phyloP scores from a whole-genome alignment of 1,140 invertebrate genomes.

The Cherax quadricarinatus region DNA sequence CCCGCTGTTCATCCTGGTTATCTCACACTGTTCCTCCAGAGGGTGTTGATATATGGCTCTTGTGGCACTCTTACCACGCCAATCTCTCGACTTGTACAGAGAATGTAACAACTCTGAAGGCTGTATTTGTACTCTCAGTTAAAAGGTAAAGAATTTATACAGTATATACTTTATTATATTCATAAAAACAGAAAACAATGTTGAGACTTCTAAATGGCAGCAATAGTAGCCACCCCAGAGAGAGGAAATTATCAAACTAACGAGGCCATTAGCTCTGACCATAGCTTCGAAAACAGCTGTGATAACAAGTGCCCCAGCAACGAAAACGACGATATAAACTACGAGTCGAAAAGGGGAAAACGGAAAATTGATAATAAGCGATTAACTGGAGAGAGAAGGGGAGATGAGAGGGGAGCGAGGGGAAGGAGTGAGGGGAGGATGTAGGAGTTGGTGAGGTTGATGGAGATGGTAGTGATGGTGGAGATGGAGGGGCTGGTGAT shows the following conservation, averaged over 20 bases:
- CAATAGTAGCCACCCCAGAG: too few relatives aligned
- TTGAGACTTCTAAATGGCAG: too few relatives aligned
- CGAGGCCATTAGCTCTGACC: not conserved
- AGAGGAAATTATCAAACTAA: not conserved
- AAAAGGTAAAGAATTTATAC: too few relatives aligned
- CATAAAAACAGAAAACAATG: too few relatives aligned
- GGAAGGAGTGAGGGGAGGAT: not conserved
- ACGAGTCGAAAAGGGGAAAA: not conserved
- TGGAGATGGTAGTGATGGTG: not conserved
- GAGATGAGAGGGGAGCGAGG: not conserved
- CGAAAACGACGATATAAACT: not conserved
- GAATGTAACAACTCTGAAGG: too few relatives aligned
- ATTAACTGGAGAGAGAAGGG: not conserved
- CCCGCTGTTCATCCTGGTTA: too few relatives aligned
- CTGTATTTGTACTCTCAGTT: too few relatives aligned
- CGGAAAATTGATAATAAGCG: not conserved
- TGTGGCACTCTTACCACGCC: too few relatives aligned
- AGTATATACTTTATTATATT: too few relatives aligned
- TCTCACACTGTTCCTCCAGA: too few relatives aligned
- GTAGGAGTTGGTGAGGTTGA: not conserved
- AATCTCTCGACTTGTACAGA: too few relatives aligned
- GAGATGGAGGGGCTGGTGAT: not conserved
- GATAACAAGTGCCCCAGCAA: not conserved
- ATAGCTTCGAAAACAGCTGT: not conserved
- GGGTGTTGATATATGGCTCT: too few relatives aligned